Evolutionary conservation across 1,140 invertebrate species (phyloP), one percentile per base, ranked within the genome.

Genomic region (Drosophila parvula): DNA sequence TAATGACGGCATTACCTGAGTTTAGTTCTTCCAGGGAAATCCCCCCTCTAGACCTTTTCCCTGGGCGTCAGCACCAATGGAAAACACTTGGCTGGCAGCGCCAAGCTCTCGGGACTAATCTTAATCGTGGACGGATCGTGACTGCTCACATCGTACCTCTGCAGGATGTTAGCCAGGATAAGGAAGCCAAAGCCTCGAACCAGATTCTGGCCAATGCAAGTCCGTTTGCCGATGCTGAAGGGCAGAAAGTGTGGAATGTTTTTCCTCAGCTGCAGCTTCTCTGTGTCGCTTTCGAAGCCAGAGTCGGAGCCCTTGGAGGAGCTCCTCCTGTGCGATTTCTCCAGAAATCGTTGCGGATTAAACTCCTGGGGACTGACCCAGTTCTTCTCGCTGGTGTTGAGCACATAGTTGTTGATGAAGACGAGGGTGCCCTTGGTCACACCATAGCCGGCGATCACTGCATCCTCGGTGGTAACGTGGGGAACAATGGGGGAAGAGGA

Each of bases 401-500:
- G 90, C 45, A 97, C 95, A 91, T 97, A 97, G 73, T 97, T 98
- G 84, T 98, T 98, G 32, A 98, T 94, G 79, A 98, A 97, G 0
- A 98, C 94, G 32, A 98, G 94, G 0, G 97, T 97, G 28, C 96
- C 96, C 82, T 96, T 96, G 44, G 95, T 93, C 0, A 98, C 94
- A 27, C 93, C 93, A 85, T 94, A 97, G n/a, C 96, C 97, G 45
- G 94, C 94, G 34, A 98, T 94, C 1, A 94, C 93, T 0, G 95
- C 95, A 73, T 97, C 95, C 74, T 95, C 94, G 7, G 95, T 97
- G 1, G 97, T 96, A 0, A 98, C 96, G 85, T 98, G 97, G 1
- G 97, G 97, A 0, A 98, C 97, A 59, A 98, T 98, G 0, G 97
- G 97, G 0, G 97, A 98, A 1, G 96, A 96, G 0, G 96, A 95